These are phyloP conservation scores for Drosophila subsilvestris DNA, from an alignment of 2,888 invertebrate genomes.

Conservation along the genomic window DNA sequence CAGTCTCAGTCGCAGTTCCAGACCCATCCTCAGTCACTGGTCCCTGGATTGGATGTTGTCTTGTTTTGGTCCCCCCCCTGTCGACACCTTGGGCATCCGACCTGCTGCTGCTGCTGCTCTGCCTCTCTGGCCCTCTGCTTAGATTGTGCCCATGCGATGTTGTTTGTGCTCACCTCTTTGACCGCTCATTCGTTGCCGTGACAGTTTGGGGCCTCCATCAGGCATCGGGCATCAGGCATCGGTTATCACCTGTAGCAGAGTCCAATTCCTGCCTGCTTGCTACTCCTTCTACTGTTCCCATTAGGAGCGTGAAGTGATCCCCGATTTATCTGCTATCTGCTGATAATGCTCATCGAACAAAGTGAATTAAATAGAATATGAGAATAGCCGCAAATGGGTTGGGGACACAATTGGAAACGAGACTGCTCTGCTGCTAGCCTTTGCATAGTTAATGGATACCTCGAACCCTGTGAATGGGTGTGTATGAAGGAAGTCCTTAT, in stretches of 20 bases:
- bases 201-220: constrained; percentile 29
- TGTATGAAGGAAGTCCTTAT: constrained; percentile 51
- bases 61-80: constrained; percentile 38
- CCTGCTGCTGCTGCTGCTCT: neutral
- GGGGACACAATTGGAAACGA: neutral
- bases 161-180: constrained; percentile 82
- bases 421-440: neutral
- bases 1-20: constrained; percentile 13
- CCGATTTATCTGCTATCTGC: constrained; percentile 84
- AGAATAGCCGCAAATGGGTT: constrained; percentile 70
- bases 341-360: constrained; percentile 84
- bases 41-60: constrained; percentile 25
- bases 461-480: constrained; percentile 19
- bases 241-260: constrained; percentile 54
- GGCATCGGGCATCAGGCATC: constrained; percentile 22
- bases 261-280: neutral
- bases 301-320: constrained; percentile 84
- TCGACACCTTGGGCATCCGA: constrained; percentile 67
- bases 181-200: constrained; percentile 75
- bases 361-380: constrained; percentile 84
- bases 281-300: constrained; percentile 65
- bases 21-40: constrained; percentile 33
- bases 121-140: constrained; percentile 31
- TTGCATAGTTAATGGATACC: neutral
- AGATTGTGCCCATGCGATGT: constrained; percentile 81